A percentile compares a stretch with the other conserved stretches of the same genome.
phyloP scores from a whole-genome alignment of 2,113 vertebrate genomes.

The Mirounga angustirostris region DNA sequence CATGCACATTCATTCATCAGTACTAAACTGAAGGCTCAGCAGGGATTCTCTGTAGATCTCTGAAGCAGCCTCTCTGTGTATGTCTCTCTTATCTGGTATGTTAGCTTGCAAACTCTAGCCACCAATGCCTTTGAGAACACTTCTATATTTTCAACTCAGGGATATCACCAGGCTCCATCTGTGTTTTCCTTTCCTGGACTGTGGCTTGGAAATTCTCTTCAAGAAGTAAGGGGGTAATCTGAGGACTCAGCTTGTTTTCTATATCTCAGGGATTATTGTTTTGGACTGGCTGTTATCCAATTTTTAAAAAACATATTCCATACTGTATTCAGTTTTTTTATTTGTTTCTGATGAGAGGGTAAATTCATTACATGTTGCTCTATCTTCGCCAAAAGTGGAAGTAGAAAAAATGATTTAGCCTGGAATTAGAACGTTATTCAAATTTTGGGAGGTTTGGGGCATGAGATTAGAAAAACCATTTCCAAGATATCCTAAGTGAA shows the following conservation, averaged over 20 bases:
- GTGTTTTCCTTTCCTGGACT: background rate
- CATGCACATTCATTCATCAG: background rate
- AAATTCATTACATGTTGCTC: background rate
- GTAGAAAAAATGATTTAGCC: background rate
- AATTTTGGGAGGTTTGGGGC: background rate
- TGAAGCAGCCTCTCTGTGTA: background rate
- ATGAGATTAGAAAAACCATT: background rate
- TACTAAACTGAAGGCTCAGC: background rate
- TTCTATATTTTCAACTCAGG: background rate
- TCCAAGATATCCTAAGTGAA: background rate
- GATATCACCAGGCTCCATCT: background rate
- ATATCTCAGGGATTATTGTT: background rate
- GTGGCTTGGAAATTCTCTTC: background rate
- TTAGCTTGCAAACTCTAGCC: background rate
- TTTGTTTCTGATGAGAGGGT: background rate
- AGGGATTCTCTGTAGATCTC: background rate
- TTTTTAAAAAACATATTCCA: background rate
- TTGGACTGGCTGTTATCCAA: background rate
- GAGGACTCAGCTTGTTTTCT: background rate
- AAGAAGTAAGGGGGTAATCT: background rate
- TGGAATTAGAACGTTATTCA: background rate
- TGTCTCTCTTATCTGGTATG: background rate
- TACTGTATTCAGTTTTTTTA: background rate
- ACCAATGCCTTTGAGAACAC: background rate
- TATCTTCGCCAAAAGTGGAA: background rate